Evolutionary conservation across 2,888 invertebrate genomes (phyloP).

Genomic region (Cephus runcator): DNA sequence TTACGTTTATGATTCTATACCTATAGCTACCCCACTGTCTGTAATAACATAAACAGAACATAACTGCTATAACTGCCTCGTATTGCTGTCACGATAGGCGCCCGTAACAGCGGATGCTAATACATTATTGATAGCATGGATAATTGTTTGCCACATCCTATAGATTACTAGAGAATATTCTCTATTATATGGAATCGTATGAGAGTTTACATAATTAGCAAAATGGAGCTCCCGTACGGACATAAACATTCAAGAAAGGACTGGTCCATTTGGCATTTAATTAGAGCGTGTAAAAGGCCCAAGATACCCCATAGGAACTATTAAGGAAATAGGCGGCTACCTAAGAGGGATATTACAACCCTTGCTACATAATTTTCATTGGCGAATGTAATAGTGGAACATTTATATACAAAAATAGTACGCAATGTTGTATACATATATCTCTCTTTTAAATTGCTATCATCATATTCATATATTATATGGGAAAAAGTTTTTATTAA

Average conservation of each 20-base stretch:
- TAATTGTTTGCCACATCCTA: not conserved
- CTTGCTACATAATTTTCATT: not conserved
- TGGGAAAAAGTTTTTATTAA: no score
- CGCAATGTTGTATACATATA: not conserved
- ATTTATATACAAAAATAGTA: not conserved
- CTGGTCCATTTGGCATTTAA: not conserved
- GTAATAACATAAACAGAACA: slow-evolving; percentile 45
- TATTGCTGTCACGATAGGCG: slow-evolving; percentile 38
- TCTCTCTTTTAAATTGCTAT: not conserved
- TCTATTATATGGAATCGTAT: not conserved
- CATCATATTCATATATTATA: not conserved
- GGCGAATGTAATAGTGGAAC: not conserved
- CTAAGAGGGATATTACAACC: not conserved
- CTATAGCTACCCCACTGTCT: slow-evolving; percentile 8
- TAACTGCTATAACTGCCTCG: slow-evolving; percentile 39
- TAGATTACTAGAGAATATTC: not conserved
- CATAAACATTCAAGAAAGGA: not conserved
- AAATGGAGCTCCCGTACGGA: not conserved
- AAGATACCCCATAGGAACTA: not conserved
- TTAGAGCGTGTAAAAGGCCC: not conserved
- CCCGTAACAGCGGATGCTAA: slow-evolving; percentile 29
- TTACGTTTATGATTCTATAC: not conserved
- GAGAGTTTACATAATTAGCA: not conserved
- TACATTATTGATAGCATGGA: slow-evolving; percentile 11
- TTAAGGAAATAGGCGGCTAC: not conserved